Evolutionary conservation across 2,888 invertebrate species (phyloP).

Genomic region (Parnassius smintheus): DNA sequence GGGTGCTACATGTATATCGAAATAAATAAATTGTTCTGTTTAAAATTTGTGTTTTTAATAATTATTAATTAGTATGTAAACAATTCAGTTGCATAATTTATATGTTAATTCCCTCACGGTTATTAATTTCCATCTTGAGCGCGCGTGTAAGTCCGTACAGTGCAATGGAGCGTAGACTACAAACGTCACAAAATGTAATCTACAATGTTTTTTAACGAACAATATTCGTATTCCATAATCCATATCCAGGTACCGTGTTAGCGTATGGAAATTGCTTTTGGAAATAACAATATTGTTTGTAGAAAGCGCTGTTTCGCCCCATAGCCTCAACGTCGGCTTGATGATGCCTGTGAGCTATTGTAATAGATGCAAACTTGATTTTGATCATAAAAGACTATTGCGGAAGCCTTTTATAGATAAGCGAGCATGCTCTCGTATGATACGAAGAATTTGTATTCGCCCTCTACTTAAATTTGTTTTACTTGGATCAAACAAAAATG

Average conservation of each 20-base stretch:
- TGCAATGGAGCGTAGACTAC: slow-evolving; percentile 14
- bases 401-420: slow-evolving; percentile 24
- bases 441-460: background rate
- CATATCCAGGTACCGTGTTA: slow-evolving; percentile 27
- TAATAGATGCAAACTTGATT: slow-evolving; percentile 34
- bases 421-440: slow-evolving; percentile 24
- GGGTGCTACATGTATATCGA: too few species aligned
- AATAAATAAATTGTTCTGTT: too few species aligned
- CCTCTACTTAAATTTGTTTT: too few species aligned
- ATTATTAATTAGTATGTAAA: too few species aligned
- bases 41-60: too few species aligned
- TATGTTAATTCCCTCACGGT: slow-evolving; percentile 10
- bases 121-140: background rate
- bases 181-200: slow-evolving; percentile 16
- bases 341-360: slow-evolving; percentile 40
- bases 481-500: too few species aligned
- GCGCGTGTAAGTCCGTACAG: background rate
- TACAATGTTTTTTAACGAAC: slow-evolving; percentile 18
- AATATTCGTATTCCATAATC: slow-evolving; percentile 24
- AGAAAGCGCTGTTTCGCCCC: slow-evolving; percentile 55
- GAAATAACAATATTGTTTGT: slow-evolving; percentile 46
- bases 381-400: slow-evolving; percentile 25
- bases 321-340: slow-evolving; percentile 49
- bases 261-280: slow-evolving; percentile 31
- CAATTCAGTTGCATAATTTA: background rate